These are phyloP conservation scores for Microdon myrmicae DNA, from an alignment of 2,888 invertebrate genomes.

Conservation along the genomic window DNA sequence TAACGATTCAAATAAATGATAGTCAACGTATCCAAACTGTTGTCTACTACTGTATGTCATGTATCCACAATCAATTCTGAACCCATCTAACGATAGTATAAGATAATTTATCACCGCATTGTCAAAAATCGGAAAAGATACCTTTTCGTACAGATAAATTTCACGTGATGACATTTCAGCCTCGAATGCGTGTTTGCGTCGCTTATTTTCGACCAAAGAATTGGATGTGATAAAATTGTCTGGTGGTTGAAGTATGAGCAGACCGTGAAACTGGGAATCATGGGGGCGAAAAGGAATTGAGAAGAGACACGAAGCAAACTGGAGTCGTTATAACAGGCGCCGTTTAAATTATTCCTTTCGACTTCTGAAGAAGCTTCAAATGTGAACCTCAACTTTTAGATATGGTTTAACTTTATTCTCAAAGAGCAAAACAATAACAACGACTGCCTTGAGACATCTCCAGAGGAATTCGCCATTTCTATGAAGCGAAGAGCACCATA, in stretches of 20 bases:
- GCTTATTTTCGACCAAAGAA: constrained; percentile 30
- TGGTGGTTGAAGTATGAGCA: constrained; percentile 36
- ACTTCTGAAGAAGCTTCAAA: constrained; percentile 52
- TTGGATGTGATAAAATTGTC: constrained; percentile 52
- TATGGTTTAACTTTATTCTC: constrained; percentile 14
- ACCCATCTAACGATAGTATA: too few relatives aligned
- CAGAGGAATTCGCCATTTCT: constrained; percentile 33
- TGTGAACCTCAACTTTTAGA: constrained; percentile 48
- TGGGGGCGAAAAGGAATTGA: constrained; percentile 8
- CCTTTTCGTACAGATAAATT: constrained; percentile 49
- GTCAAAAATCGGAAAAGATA: constrained; percentile 53
- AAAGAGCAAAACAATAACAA: too few relatives aligned
- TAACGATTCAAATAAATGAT: too few relatives aligned
- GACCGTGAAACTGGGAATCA: constrained; percentile 22
- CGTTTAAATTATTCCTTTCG: constrained; percentile 50
- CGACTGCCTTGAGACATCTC: constrained; percentile 18
- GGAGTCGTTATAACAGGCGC: constrained; percentile 52
- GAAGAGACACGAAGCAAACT: constrained; percentile 41
- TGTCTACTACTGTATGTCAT: too few relatives aligned
- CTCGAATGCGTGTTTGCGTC: constrained; percentile 41
- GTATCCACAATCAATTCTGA: too few relatives aligned
- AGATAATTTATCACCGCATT: constrained; percentile 52
- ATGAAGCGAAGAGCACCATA: constrained; percentile 36
- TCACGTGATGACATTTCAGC: constrained; percentile 48
- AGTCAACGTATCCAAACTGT: too few relatives aligned